Conservation (phyloP, 2,113 vertebrate species). For the Hippoglossus stenolepis region DNA sequence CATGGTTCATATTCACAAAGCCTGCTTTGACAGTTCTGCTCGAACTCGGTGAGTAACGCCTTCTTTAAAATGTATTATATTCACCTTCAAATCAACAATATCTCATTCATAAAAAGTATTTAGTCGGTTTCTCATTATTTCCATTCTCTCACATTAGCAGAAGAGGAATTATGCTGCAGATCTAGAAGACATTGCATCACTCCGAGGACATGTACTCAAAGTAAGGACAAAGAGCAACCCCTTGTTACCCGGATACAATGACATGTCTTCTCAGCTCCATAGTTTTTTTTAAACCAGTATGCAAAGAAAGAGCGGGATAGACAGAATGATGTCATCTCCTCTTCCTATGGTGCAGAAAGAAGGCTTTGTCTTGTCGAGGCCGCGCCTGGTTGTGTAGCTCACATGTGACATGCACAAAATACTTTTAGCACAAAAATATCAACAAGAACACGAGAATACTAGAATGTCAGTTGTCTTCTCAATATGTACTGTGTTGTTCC, state of each 20-base stretch:
- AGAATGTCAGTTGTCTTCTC: slow-evolving; percentile 6
- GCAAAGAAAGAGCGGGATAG: slow-evolving; percentile 67
- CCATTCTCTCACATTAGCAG: slow-evolving; percentile 7
- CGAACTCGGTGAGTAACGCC: not conserved
- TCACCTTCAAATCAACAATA: not conserved
- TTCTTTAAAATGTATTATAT: not conserved
- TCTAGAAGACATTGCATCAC: slow-evolving; percentile 25
- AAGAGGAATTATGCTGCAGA: slow-evolving; percentile 17
- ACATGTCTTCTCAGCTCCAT: slow-evolving; percentile 37
- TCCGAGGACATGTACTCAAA: slow-evolving; percentile 27
- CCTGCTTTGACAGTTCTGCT: not conserved
- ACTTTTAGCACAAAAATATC: slow-evolving; percentile 57
- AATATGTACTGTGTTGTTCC: not conserved
- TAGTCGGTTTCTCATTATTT: slow-evolving; percentile 21
- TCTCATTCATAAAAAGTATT: not conserved
- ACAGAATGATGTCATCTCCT: slow-evolving; percentile 81
- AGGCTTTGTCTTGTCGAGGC: slow-evolving; percentile 76
- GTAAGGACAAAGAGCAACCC: slow-evolving; percentile 35
- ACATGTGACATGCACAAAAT: slow-evolving; percentile 75
- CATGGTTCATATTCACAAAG: not conserved
- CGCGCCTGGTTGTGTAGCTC: slow-evolving; percentile 57
- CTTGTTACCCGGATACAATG: slow-evolving; percentile 57
- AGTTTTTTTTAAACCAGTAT: slow-evolving; percentile 18
- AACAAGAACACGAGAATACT: slow-evolving; percentile 1
- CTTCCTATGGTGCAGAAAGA: slow-evolving; percentile 81